Percentiles rank a stretch among this genome's conserved stretches.
Evolutionary conservation across 2,888 invertebrate species (phyloP).

Genomic region (Dione vanillae): DNA sequence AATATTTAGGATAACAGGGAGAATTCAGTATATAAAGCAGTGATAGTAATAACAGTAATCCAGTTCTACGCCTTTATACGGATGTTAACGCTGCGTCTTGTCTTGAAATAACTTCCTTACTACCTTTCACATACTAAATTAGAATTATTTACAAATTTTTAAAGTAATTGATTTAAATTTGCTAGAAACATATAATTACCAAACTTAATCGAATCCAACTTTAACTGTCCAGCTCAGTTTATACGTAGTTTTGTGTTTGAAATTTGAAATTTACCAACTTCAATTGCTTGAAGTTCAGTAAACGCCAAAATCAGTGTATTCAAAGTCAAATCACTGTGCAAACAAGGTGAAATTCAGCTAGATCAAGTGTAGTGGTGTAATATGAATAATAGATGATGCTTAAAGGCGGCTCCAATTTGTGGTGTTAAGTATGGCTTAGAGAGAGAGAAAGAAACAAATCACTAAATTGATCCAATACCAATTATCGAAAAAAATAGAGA

Average conservation of each 20-base stretch:
- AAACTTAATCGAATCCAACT: not conserved
- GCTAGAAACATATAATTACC: not conserved
- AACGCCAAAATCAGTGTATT: constrained; percentile 32
- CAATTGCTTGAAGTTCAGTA: constrained; percentile 25
- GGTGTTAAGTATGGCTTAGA: not conserved
- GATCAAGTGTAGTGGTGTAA: constrained; percentile 1
- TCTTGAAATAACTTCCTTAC: not conserved
- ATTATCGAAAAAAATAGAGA: too few species aligned
- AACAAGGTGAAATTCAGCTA: constrained; percentile 12
- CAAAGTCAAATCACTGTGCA: constrained; percentile 26
- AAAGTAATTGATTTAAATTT: not conserved
- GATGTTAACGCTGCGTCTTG: too few species aligned
- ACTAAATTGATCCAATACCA: too few species aligned
- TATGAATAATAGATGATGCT: constrained; percentile 11
- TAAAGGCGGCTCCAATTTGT: not conserved
- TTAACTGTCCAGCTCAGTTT: constrained; percentile 7
- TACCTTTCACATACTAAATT: not conserved
- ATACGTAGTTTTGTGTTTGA: not conserved
- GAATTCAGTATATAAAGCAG: too few species aligned
- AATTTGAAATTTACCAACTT: constrained; percentile 14
- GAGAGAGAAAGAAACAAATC: not conserved
- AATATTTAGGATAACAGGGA: too few species aligned
- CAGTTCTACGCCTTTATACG: too few species aligned
- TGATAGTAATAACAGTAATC: too few species aligned
- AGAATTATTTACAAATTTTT: not conserved